Percentiles rank a stretch among this genome's conserved stretches.
phyloP scores from a whole-genome alignment of 1,140 invertebrate genomes.

The Heliconius nattereri region DNA sequence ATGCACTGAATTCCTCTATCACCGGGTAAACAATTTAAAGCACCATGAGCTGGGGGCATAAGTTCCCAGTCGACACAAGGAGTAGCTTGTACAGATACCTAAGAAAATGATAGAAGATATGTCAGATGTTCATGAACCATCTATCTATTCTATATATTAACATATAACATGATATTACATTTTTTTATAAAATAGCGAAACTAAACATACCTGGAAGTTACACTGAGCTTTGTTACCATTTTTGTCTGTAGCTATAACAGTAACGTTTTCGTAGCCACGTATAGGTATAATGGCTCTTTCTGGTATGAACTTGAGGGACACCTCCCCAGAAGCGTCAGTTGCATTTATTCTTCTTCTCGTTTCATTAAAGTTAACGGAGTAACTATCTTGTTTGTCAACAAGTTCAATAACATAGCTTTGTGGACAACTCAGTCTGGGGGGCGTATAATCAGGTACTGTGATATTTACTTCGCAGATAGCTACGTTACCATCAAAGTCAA shows the following conservation, averaged over 20 bases:
- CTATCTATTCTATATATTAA: neutral
- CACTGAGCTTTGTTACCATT: conserved; percentile 95
- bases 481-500: conserved; percentile 98
- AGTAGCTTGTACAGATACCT: conserved; percentile 94
- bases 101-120: conserved; percentile 36
- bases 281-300: conserved; percentile 93
- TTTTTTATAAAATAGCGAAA: neutral
- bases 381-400: conserved; percentile 93
- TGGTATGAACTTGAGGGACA: conserved; percentile 91
- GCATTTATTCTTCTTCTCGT: conserved; percentile 92
- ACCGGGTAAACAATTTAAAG: conserved; percentile 91
- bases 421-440: conserved; percentile 95
- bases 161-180: too few species aligned
- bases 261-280: conserved; percentile 96
- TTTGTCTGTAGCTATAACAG: conserved; percentile 93
- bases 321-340: conserved; percentile 94
- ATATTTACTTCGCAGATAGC: conserved; percentile 98
- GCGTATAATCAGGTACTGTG: conserved; percentile 95
- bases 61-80: conserved; percentile 97
- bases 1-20: conserved; percentile 93
- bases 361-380: conserved; percentile 96
- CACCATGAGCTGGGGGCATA: conserved; percentile 92
- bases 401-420: conserved; percentile 97
- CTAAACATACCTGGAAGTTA: conserved; percentile 91
- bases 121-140: too few species aligned